These are phyloP conservation scores for Pseudomyrmex flavicornis DNA, from an alignment of 1,140 invertebrate species.

Conservation along the genomic window DNA sequence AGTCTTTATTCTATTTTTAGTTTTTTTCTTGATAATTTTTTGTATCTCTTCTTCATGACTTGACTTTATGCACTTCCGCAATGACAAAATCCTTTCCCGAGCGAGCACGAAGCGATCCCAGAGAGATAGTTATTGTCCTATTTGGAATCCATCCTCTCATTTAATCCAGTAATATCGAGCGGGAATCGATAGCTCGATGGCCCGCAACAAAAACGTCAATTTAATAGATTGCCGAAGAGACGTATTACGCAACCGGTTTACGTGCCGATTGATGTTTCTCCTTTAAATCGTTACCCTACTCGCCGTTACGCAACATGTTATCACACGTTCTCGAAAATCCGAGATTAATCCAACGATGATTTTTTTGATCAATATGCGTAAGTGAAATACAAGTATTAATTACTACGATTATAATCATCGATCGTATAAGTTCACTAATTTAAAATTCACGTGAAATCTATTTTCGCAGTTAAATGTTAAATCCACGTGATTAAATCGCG, in stretches of 20 bases:
- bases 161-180: slow-evolving; percentile 19
- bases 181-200: slow-evolving; percentile 33
- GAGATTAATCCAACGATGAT: background rate
- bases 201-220: slow-evolving; percentile 41
- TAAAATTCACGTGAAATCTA: too few species aligned
- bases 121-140: slow-evolving; percentile 16
- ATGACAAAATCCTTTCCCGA: background rate
- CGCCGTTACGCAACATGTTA: slow-evolving; percentile 40
- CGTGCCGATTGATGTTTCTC: slow-evolving; percentile 31
- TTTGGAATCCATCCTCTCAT: background rate
- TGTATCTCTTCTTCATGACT: background rate
- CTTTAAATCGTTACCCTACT: slow-evolving; percentile 5
- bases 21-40: too few species aligned
- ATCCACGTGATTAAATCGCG: background rate
- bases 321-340: background rate
- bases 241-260: slow-evolving; percentile 43
- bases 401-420: background rate
- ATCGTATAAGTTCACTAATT: too few species aligned
- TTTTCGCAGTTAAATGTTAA: background rate
- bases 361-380: background rate
- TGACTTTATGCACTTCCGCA: background rate
- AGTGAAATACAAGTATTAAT: slow-evolving; percentile 14
- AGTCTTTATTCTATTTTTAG: background rate
- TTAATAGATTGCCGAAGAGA: slow-evolving; percentile 42
- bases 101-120: slow-evolving; percentile 19